Base-by-base conservation (phyloP, 2,888 invertebrate species). In the Leptopilina myrica region DNA sequence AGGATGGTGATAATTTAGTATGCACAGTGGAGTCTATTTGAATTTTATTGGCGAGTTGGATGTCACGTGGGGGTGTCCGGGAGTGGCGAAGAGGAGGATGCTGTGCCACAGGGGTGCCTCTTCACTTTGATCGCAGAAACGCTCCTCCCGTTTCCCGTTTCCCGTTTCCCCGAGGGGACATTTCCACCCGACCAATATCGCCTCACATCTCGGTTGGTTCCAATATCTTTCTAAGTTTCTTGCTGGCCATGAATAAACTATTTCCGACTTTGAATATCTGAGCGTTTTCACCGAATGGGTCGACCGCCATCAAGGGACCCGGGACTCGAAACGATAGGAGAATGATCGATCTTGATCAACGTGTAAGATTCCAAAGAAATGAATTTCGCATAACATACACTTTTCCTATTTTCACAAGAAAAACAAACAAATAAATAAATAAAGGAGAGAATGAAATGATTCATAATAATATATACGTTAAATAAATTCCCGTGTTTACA, bases 241-340 rank as follows among this genome's bases (percentile, higher is more conserved):
- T 86, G 89, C 90, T 89, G 90, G 88, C 91, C 90, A 92, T 91
- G 91, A 92, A 92, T 92, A 92, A 92, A 92, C 91, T 92, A 91
- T 91, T 89, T 84, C 85, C 89, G 89, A 91, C 90, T 92, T 91
- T 92, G 91, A 91, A 92, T 91, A 91, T 91, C 90, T 87, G 88
- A 90, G 87, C 87, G 87, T 85, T 87, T 88, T 87, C 80, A 83
- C 87, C 86, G 84, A 86, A 89, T 88, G 85, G 88, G 86, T 87
- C 86, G 86, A 80, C 85, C 86, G 84, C 85, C 87, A 82, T 83
- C 84, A 85, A 86, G 89, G 88, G 88, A 88, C 87, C 86, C 77
- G 56, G 75, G 62, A 78, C 49, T 62, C 49, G 12, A 7, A 15
- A 59, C 78, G 76, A 76, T 59, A 56, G 76, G 80, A 79, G 80